Percentiles rank a stretch among this genome's conserved stretches.
Evolutionary conservation across 2,797 vertebrate genomes (phyloP).

Genomic region (Cuculus canorus): DNA sequence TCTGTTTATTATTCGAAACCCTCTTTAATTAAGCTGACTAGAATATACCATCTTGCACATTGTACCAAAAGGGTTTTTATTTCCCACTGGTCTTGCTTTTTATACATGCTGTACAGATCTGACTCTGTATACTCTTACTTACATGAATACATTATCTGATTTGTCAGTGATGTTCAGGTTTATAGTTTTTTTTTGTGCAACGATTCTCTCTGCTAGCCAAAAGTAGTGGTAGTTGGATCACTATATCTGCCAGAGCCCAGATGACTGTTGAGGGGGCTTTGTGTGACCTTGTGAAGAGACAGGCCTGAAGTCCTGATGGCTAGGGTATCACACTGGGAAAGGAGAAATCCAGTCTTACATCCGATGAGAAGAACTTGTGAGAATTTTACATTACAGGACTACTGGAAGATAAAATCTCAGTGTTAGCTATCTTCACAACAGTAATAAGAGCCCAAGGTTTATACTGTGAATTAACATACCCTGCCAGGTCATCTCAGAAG

Average conservation of each 20-base stretch:
- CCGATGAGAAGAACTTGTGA: neutral
- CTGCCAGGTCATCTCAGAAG: neutral
- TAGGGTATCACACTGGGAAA: neutral
- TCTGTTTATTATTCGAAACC: neutral
- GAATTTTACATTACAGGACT: neutral
- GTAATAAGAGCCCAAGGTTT: neutral
- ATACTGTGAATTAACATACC: neutral
- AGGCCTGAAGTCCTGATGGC: neutral
- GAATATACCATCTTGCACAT: neutral
- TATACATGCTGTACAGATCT: neutral
- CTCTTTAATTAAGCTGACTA: neutral
- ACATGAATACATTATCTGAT: neutral
- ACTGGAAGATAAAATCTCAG: fast-evolving
- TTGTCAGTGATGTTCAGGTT: neutral
- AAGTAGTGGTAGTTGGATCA: neutral
- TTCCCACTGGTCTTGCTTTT: neutral
- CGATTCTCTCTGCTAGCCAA: neutral
- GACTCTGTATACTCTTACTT: neutral
- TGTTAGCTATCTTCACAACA: neutral
- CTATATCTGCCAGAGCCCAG: neutral
- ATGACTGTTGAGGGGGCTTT: neutral
- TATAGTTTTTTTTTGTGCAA: fast-evolving
- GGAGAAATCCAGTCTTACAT: neutral
- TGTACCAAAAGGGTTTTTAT: neutral
- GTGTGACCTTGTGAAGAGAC: neutral